Percentiles rank a stretch among this genome's conserved stretches.
Conservation (phyloP, 2,113 vertebrate species). For the Stigmatopora argus region DNA sequence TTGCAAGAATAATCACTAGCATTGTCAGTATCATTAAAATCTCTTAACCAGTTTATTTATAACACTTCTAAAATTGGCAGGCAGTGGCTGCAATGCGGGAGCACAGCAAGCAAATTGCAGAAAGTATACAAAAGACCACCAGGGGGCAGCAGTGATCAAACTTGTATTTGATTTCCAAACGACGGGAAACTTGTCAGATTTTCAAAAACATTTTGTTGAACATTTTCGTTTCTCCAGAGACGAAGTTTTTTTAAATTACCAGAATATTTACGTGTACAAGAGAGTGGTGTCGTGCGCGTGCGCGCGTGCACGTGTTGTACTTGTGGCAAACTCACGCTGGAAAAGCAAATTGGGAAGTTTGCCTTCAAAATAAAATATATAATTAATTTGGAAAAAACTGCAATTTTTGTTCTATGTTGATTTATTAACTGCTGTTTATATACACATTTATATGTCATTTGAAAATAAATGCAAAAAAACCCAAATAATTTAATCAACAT, state of each 20-base stretch:
- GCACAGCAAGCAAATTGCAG: neutral
- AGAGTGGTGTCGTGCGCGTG: neutral
- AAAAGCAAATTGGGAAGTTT: rapidly evolving
- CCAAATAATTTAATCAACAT: no score
- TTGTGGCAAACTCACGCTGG: neutral
- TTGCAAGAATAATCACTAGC: neutral
- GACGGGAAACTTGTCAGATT: neutral
- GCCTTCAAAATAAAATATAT: slow-evolving; percentile 54
- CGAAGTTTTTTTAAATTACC: slow-evolving; percentile 7
- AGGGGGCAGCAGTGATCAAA: neutral
- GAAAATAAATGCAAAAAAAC: no score
- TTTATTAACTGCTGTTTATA: neutral
- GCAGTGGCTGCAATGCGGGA: neutral
- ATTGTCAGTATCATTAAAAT: neutral
- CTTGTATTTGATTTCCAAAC: neutral
- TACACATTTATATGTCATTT: no score
- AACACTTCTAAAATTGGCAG: neutral
- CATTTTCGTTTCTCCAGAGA: slow-evolving; percentile 13
- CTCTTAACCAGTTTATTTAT: no score
- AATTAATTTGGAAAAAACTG: neutral
- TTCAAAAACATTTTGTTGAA: neutral
- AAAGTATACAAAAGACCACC: neutral
- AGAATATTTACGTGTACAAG: slow-evolving; percentile 36
- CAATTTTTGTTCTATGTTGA: neutral
- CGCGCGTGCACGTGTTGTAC: neutral